phyloP scores from a whole-genome alignment of 1,140 invertebrate species.

The Palaemon carinicauda region DNA sequence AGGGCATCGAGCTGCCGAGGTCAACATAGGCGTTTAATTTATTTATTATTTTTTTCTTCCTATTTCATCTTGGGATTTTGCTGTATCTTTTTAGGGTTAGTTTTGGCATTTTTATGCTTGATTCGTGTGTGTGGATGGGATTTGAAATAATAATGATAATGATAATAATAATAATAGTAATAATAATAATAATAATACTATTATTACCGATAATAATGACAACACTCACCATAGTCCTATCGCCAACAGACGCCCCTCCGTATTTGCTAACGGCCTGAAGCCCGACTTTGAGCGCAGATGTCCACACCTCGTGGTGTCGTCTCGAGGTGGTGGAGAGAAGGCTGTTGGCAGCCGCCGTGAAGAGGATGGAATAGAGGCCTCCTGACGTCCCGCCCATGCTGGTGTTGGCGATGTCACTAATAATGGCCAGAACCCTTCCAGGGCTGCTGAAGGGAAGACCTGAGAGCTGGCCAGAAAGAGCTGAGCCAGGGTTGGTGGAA shows the following conservation, averaged over 20 bases:
- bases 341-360: constrained; percentile 70
- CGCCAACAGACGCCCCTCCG: constrained; percentile 76
- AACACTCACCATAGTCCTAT: constrained; percentile 76
- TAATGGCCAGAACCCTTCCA: constrained; percentile 66
- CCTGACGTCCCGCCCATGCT: constrained; percentile 78
- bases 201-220: neutral
- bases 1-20: constrained; percentile 69
- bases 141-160: too few species aligned
- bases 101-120: neutral
- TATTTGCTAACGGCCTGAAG: constrained; percentile 75
- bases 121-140: too few species aligned
- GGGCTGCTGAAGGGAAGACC: constrained; percentile 65
- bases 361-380: constrained; percentile 76
- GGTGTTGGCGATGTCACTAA: constrained; percentile 72
- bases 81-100: too few species aligned
- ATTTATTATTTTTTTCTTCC: neutral
- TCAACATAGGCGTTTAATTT: neutral
- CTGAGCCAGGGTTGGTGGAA: constrained; percentile 11
- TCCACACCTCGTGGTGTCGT: neutral
- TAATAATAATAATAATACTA: neutral
- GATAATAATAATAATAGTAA: neutral
- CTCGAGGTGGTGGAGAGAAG: constrained; percentile 61
- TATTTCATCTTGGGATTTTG: too few species aligned
- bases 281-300: constrained; percentile 64
- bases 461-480: constrained; percentile 23